Base-by-base conservation (phyloP, 1,140 invertebrate genomes). In the Parapsyche elsis region DNA sequence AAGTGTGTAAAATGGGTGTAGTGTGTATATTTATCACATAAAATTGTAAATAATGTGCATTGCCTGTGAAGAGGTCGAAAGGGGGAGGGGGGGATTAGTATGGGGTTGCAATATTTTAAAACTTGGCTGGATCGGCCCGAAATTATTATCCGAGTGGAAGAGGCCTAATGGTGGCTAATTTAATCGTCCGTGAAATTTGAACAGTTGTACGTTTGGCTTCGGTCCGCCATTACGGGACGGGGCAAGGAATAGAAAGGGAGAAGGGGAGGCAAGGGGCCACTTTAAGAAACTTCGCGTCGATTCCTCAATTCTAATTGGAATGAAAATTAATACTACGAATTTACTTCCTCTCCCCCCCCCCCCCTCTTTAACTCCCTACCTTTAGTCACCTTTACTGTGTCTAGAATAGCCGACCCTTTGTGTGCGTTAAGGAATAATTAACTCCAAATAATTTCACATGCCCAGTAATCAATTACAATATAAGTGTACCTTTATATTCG, bases 131-230 rank as follows among this genome's bases (percentile, higher is more conserved):
- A 75, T 75, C 49, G 21, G 57, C 57, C 24, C 9, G 75, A 64
- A 38, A 77, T 77, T 67, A 77, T 77, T 77, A 77, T 61, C 49
- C 45, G 46, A 77, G 75, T 77, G 75, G 57, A 77, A 77, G 64
- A 67, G 75, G 75, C 75, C 75, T 77, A 77, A 77, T 59, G 75
- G 75, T 77, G 57, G 75, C 75, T 77, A 77, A 77, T 77, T 77
- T 77, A 77, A 77, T 77, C 75, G 75, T 38, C 75, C 75, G 75
- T 77, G 75, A 77, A 77, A 77, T 77, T 77, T 77, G 75, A 77
- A 77, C 75, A 77, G 75, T 77, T 64, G 75, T 76, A 76, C 49
- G 57, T 76, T 76, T 75, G 19, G 57, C 75, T 77, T 38, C 57
- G 26, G 53, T 57, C 57, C 57, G 26, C n/a, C 46, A 59, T 76